Base-by-base conservation (phyloP, 2,888 invertebrate species). In the Trachelus tabidus region DNA sequence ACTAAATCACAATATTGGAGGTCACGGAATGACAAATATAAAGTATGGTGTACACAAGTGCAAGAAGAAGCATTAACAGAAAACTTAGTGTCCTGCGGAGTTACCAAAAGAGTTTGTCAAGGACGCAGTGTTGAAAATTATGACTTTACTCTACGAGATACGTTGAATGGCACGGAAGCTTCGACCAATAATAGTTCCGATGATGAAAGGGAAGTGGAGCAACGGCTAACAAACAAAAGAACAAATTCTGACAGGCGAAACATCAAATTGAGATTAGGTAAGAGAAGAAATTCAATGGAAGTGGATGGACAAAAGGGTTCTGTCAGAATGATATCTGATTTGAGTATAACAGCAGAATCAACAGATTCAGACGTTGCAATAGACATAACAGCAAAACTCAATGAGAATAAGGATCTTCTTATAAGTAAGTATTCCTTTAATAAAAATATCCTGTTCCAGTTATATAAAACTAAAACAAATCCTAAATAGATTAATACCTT, bases 21-120 rank as follows among this genome's bases (percentile, higher is more conserved):
- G 30, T 84, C 92, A 0, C 93, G 92, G 33, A 94, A 93, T 81
- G 95, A 94, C 79, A 95, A 95, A 90, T 97, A 96, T 87, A 96
- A 96, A 90, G 94, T 97, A 83, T 97, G 97, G 97, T 93, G 94
- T 83, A 92, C 92, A 2, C 93, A 93, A 81, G 91, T 93, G n/a
- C 95, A 97, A 92, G 97, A 97, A 89, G 97, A 97, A 84, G 93
- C 95, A 0, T 91, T 97, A 76, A 95, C 96, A 35, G 96, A 97
- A 89, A 95, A 96, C 85, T 94, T 97, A 92, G 94, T 95, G 15
- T 94, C 94, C 71, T 96, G 96, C 91, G 96, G 95, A 91, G 96
- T 97, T 12, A 94, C 95, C 87, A 93, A 92, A 91, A 94, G 92
- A 89, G 93, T 93, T 90, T 95, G 94, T 77, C 88, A 90, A 92